Percentiles rank a stretch among this genome's conserved stretches.
These are phyloP conservation scores for Dolichomitus sp. DNA, from an alignment of 2,888 invertebrate species.

Conservation along the genomic window DNA sequence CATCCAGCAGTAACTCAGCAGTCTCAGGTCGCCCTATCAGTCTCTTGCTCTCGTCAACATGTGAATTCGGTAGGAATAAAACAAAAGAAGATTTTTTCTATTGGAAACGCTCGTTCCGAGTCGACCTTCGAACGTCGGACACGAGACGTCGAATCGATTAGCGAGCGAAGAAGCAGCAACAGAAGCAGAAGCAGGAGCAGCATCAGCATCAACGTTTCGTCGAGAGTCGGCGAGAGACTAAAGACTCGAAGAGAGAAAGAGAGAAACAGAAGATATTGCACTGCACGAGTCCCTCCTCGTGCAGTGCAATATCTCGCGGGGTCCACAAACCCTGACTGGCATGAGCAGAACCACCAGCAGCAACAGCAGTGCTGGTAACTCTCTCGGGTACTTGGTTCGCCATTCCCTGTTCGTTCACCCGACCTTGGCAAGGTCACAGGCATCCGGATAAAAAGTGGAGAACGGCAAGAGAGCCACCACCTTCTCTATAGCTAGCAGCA, in stretches of 20 bases:
- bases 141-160: conserved; percentile 71
- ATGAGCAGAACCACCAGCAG: conserved; percentile 8
- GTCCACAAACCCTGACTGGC: conserved; percentile 40
- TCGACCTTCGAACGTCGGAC: conserved; percentile 67
- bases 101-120: conserved; percentile 58
- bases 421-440: conserved; percentile 85
- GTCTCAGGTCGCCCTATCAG: neutral
- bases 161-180: conserved; percentile 61
- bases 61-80: conserved; percentile 44
- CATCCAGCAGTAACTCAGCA: neutral
- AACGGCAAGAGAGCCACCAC: conserved; percentile 55
- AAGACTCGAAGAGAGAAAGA: conserved; percentile 48
- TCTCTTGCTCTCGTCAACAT: conserved; percentile 37
- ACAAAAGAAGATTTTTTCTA: conserved; percentile 45
- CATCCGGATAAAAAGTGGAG: conserved; percentile 76
- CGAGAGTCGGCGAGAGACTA: conserved; percentile 20
- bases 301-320: conserved; percentile 48
- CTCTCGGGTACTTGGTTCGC: conserved; percentile 60
- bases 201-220: conserved; percentile 3
- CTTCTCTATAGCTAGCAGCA: conserved; percentile 66
- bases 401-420: conserved; percentile 84
- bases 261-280: neutral
- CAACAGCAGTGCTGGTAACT: neutral
- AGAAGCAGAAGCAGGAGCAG: conserved; percentile 28
- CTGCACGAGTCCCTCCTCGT: conserved; percentile 39